Evolutionary conservation across 2,113 vertebrate species (phyloP).

Genomic region (Actenoides lindsayi): DNA sequence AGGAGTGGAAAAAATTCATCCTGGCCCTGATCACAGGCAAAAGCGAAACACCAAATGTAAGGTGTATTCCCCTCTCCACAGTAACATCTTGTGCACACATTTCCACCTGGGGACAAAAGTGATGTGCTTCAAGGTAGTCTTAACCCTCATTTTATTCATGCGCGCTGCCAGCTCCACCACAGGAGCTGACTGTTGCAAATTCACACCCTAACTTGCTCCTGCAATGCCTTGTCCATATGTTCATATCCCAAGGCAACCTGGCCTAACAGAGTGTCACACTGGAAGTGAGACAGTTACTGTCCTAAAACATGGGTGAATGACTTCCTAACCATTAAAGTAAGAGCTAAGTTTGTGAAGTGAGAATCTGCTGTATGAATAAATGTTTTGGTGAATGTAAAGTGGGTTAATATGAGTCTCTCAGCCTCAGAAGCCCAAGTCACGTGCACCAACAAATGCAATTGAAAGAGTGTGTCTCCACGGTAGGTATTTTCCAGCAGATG

Average conservation of each 20-base stretch:
- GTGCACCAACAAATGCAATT: constrained; percentile 23
- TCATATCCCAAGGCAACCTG: not conserved
- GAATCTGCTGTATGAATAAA: not conserved
- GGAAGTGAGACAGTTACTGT: not conserved
- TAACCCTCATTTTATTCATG: not conserved
- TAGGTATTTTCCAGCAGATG: constrained; percentile 49
- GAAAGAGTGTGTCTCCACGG: not conserved
- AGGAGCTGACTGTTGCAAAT: not conserved
- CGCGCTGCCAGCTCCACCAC: not conserved
- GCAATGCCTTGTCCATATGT: not conserved
- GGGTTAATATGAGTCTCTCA: not conserved
- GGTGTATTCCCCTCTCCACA: not conserved
- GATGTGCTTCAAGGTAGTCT: not conserved
- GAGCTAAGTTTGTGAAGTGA: not conserved
- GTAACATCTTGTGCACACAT: not conserved
- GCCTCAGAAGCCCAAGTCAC: not conserved
- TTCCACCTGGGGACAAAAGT: not conserved
- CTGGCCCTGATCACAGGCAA: not conserved
- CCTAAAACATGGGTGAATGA: not conserved
- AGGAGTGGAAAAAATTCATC: not conserved
- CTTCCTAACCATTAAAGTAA: not conserved
- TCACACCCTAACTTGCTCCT: not conserved
- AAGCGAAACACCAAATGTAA: not conserved
- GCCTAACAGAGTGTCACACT: not conserved
- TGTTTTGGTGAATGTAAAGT: not conserved